phyloP scores from a whole-genome alignment of 2,888 invertebrate species.

The Octodonta nipae region DNA sequence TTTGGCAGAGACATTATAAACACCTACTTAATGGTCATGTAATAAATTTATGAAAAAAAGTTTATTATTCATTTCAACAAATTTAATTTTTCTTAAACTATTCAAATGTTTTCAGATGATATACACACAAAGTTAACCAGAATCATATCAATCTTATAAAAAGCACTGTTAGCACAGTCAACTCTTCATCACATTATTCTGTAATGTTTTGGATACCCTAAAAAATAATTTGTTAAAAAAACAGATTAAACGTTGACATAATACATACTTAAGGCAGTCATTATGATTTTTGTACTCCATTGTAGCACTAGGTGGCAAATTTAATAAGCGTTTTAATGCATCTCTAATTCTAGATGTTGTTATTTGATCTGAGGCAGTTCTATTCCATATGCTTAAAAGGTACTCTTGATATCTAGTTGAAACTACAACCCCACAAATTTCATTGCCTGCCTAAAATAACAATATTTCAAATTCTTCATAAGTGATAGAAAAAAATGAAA shows the following conservation, averaged over 20 bases:
- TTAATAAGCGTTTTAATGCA: conserved; percentile 84
- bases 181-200: conserved; percentile 30
- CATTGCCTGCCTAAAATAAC: conserved; percentile 58
- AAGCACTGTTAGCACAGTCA: conserved; percentile 25
- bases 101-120: no score
- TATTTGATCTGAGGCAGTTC: conserved; percentile 78
- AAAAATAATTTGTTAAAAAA: conserved; percentile 11
- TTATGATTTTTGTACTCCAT: conserved; percentile 88
- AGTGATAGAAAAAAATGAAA: no score
- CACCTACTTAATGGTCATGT: no score
- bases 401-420: conserved; percentile 93
- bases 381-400: conserved; percentile 92
- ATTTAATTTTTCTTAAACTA: no score
- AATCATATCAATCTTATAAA: no score
- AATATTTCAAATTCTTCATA: no score
- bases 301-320: conserved; percentile 81
- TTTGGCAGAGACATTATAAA: no score
- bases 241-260: conserved; percentile 1
- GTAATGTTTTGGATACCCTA: conserved; percentile 30
- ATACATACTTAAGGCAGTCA: conserved; percentile 63
- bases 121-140: no score
- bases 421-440: conserved; percentile 95
- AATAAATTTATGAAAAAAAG: no score
- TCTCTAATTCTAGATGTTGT: conserved; percentile 87
- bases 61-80: no score